Evolutionary conservation across 92 coral and sea anemone species (phyloP).

Genomic region (Phenganax subtilis): DNA sequence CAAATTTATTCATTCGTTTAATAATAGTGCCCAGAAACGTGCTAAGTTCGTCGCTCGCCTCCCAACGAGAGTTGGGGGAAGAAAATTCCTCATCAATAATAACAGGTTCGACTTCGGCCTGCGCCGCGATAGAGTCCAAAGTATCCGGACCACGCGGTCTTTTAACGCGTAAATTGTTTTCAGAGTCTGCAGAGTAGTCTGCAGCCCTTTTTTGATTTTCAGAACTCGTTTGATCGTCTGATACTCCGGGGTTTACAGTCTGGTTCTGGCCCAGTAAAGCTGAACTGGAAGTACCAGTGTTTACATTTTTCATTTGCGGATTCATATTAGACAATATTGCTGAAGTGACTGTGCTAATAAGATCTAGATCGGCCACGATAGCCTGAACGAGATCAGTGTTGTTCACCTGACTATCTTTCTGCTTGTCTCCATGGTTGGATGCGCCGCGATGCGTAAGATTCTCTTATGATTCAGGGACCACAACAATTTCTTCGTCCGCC

Average conservation of each 20-base stretch:
- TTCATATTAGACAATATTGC: constrained; percentile 17
- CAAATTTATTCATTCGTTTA: constrained; percentile 24
- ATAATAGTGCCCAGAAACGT: constrained; percentile 26
- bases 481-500: neutral
- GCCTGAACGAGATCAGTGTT: constrained; percentile 29
- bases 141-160: neutral
- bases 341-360: constrained; percentile 14
- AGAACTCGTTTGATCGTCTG: constrained; percentile 15
- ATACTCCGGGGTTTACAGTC: constrained; percentile 24
- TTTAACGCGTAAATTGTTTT: neutral
- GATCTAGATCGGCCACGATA: constrained; percentile 34
- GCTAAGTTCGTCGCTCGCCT: constrained; percentile 40
- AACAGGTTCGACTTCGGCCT: neutral
- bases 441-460: neutral
- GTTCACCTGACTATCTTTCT: neutral
- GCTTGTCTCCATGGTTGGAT: neutral
- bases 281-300: neutral
- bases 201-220: no score
- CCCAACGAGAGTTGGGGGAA: constrained; percentile 28
- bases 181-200: neutral
- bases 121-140: neutral
- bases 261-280: neutral
- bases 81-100: constrained; percentile 23
- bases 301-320: neutral
- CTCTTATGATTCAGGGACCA: no score